These are phyloP conservation scores for Formica selysi DNA, from an alignment of 1,140 invertebrate species.

Conservation along the genomic window DNA sequence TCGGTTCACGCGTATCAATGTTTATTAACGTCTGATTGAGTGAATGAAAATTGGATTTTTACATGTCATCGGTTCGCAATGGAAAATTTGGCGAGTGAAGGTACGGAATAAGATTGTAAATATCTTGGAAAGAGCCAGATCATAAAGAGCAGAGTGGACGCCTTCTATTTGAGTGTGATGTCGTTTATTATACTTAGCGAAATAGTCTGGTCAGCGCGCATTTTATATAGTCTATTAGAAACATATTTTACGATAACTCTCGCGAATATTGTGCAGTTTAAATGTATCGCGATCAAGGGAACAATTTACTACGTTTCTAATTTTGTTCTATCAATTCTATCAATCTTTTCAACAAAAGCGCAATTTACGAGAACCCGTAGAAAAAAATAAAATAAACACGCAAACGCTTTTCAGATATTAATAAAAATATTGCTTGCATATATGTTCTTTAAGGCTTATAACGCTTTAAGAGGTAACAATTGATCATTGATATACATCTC, in stretches of 20 bases:
- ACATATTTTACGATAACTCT: constrained; percentile 24
- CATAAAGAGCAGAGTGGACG: not conserved
- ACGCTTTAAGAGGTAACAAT: not conserved
- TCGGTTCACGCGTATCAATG: not conserved
- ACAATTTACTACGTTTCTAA: constrained; percentile 1
- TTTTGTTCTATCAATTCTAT: not conserved
- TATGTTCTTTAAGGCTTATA: not conserved
- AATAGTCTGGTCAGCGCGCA: not conserved
- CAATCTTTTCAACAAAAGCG: not conserved
- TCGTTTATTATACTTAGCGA: not conserved
- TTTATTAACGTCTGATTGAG: constrained; percentile 23
- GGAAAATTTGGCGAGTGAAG: constrained; percentile 5
- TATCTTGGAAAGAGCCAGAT: not conserved
- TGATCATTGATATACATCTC: not conserved
- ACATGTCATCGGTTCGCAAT: not conserved
- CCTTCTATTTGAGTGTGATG: not conserved
- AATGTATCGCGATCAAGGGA: not conserved
- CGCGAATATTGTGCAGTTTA: not conserved
- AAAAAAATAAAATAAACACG: not conserved
- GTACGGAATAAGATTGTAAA: constrained; percentile 25
- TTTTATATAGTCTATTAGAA: constrained; percentile 35
- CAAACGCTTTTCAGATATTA: constrained; percentile 7
- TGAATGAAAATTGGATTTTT: constrained; percentile 6
- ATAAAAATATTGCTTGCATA: constrained; percentile 9
- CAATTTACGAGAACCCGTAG: not conserved